Evolutionary conservation across 1,140 invertebrate genomes (phyloP).

Genomic region (Aphelenchoides besseyi): DNA sequence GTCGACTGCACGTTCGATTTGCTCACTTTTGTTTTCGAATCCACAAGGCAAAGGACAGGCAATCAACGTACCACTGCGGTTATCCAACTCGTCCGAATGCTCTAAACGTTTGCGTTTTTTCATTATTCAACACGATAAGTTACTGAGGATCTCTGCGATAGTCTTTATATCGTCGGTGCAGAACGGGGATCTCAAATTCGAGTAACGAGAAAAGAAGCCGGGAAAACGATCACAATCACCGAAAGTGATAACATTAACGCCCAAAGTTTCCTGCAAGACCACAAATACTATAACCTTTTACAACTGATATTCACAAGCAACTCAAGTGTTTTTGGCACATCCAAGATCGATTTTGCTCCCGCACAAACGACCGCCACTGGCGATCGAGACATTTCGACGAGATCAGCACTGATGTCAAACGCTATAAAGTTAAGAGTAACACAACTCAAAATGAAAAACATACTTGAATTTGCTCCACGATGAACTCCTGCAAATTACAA

Average conservation of each 20-base stretch:
- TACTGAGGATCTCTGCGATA: slow-evolving; percentile 70
- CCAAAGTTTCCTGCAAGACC: slow-evolving; percentile 78
- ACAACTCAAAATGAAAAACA: slow-evolving; percentile 28
- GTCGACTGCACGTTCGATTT: slow-evolving; percentile 70
- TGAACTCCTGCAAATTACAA: too few relatives aligned
- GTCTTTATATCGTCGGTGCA: slow-evolving; percentile 68
- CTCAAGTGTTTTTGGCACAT: slow-evolving; percentile 88
- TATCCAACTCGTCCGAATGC: slow-evolving; percentile 42
- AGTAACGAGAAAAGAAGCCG: slow-evolving; percentile 79
- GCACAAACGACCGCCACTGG: slow-evolving; percentile 85
- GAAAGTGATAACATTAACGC: slow-evolving; percentile 80
- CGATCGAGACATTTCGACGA: slow-evolving; percentile 81
- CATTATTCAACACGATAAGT: slow-evolving; percentile 10
- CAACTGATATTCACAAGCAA: slow-evolving; percentile 70
- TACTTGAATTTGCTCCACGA: slow-evolving; percentile 74
- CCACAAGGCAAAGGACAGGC: slow-evolving; percentile 73
- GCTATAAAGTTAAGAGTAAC: slow-evolving; percentile 53
- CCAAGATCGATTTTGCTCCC: slow-evolving; percentile 93
- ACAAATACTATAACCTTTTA: slow-evolving; percentile 17
- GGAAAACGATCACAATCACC: slow-evolving; percentile 71
- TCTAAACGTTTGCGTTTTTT: not conserved
- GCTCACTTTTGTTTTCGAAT: slow-evolving; percentile 46
- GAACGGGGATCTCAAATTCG: slow-evolving; percentile 73
- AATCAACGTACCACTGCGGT: slow-evolving; percentile 79
- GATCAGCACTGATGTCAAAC: slow-evolving; percentile 89